Conservation (phyloP, 1,140 invertebrate species). For the Phymastichus coffea region DNA sequence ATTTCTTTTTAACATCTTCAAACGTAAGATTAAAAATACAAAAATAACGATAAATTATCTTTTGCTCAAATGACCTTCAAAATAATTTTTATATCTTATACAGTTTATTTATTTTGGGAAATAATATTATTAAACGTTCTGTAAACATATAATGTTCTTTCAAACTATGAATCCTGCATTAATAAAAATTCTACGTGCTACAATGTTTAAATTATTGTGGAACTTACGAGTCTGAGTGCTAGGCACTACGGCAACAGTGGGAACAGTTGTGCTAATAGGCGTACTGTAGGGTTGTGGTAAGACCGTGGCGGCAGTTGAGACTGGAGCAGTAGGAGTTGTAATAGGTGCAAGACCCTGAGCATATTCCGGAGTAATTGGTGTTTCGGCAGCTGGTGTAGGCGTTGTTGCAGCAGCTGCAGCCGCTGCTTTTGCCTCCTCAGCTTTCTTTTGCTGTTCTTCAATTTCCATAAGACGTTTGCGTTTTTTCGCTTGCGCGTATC, state of each 20-base stretch:
- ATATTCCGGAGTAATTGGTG: conserved; percentile 68
- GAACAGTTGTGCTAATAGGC: conserved; percentile 6
- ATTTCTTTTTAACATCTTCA: conserved; percentile 14
- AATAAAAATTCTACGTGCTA: too few relatives aligned
- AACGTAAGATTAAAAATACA: conserved; percentile 1
- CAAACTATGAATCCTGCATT: too few relatives aligned
- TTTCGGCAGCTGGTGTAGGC: conserved; percentile 53
- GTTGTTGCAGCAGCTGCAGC: conserved; percentile 53
- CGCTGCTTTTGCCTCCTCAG: conserved; percentile 61
- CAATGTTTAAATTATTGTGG: too few relatives aligned
- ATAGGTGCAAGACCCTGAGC: conserved; percentile 69
- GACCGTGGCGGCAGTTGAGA: conserved; percentile 12
- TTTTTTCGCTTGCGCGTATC: conserved; percentile 64
- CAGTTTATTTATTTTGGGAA: too few relatives aligned
- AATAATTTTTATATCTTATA: too few relatives aligned
- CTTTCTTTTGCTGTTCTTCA: conserved; percentile 75
- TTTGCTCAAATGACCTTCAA: neutral
- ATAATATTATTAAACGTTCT: too few relatives aligned
- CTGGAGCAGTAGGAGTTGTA: conserved; percentile 48
- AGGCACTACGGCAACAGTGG: conserved; percentile 29
- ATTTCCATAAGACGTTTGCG: conserved; percentile 67
- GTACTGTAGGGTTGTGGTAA: conserved; percentile 23
- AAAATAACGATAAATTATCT: conserved; percentile 12
- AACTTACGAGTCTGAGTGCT: conserved; percentile 44
- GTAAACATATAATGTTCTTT: too few relatives aligned